Base-by-base conservation (phyloP, 1,140 invertebrate genomes). In the Platyscapa corneri region DNA sequence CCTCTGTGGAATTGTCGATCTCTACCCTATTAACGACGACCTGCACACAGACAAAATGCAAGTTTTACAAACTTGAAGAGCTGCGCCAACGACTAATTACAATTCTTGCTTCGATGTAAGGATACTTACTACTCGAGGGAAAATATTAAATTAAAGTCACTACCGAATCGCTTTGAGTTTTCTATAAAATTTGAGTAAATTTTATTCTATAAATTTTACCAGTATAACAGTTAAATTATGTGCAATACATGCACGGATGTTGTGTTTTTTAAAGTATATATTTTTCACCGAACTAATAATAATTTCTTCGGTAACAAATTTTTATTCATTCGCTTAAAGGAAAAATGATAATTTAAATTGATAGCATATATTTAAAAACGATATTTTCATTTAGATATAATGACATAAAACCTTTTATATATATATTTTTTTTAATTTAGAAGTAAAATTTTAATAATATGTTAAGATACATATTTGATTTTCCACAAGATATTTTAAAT, bases 1-100 rank as follows among this genome's bases (percentile, higher is more conserved):
- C 74, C 39, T 53, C 34, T 65, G 74, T 34, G 12, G 49, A 30
- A 65, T 60, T 37, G 34, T 34, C 49, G 81, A 79, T 32, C 34
- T 79, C 32, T 37, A 82, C 75, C 49, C 56, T 77, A 83, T 83
- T 75, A 77, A 67, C 74, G 30, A 12, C 10, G 34, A 77, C 39
- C 30, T 20, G 80, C 80, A 72, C 74, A 34, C 56, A 8, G 18
- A 64, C 39, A n/a, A 77, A 56, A 56, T 79, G 39, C 56, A 14
- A 79, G 32, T 39, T n/a, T 60, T 18, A 49, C 10, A 49, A 39
- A 79, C 77, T n/a, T 6, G 20, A 14, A 37, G 18, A 46, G 23
- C 20, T 74, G 70, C 27, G 37, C 37, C 70, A 74, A n/a, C 39
- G 20, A n/a, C 37, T 64, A 37, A 79, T 79, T 79, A 53, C 32